A percentile compares a stretch with the other conserved stretches of the same genome.
Conservation (phyloP, 2,888 invertebrate genomes). For the Cryptocephalus moraei region DNA sequence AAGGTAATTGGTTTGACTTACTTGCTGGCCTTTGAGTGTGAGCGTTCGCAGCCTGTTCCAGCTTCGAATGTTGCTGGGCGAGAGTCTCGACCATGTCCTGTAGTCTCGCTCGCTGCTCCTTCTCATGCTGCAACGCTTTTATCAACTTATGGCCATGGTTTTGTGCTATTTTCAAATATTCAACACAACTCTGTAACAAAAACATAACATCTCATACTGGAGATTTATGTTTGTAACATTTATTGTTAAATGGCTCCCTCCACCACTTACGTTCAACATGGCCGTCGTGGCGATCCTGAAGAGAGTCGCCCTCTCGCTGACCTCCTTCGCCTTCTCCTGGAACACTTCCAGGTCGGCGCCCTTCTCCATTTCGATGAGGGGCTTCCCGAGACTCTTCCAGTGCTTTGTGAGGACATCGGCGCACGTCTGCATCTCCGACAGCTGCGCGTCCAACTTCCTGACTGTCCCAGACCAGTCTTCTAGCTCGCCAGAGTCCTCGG, state of each 20-base stretch:
- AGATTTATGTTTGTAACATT: too few species aligned
- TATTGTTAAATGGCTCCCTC: too few species aligned
- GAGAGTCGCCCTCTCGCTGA: conserved; percentile 88
- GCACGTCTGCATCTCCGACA: conserved; percentile 87
- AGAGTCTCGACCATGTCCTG: conserved; percentile 97
- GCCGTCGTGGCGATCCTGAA: conserved; percentile 93
- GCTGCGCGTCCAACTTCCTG: conserved; percentile 63
- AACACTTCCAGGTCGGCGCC: conserved; percentile 39
- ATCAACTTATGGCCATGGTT: conserved; percentile 88
- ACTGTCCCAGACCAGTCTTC: conserved; percentile 53
- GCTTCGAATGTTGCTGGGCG: conserved; percentile 90
- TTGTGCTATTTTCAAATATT: conserved; percentile 84
- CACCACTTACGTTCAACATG: conserved; percentile 79
- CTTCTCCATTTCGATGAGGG: conserved; percentile 68
- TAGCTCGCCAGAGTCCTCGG: conserved; percentile 42
- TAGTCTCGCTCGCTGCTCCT: conserved; percentile 83
- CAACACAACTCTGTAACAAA: conserved; percentile 65
- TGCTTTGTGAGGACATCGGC: conserved; percentile 85
- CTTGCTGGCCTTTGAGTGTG: conserved; percentile 42
- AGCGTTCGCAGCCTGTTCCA: conserved; percentile 82
- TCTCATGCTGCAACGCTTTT: conserved; percentile 84
- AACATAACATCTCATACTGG: too few species aligned
- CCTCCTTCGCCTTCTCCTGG: conserved; percentile 72
- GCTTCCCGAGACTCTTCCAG: conserved; percentile 72
- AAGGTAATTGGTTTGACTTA: conserved; percentile 23